phyloP scores from a whole-genome alignment of 2,797 vertebrate species.

The Tiaroga cobitis region DNA sequence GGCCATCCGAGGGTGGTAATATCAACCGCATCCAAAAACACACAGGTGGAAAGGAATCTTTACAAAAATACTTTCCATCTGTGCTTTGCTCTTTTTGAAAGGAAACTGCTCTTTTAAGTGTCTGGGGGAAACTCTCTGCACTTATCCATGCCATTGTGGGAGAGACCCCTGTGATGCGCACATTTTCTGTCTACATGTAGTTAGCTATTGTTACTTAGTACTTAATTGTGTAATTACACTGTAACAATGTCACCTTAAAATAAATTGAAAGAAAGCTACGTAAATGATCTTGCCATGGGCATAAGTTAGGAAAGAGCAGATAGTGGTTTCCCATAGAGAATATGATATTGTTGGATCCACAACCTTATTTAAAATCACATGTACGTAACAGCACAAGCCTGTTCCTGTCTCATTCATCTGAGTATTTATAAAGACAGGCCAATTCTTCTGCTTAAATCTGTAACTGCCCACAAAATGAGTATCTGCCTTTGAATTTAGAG shows the following conservation, averaged over 20 bases:
- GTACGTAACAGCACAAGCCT: slow-evolving; percentile 55
- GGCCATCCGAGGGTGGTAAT: too few species aligned
- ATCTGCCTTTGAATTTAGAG: slow-evolving; percentile 95
- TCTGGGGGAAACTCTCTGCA: too few species aligned
- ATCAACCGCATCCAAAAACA: too few species aligned
- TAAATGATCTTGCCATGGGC: slow-evolving; percentile 4
- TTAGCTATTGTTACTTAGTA: too few species aligned
- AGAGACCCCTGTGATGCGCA: too few species aligned
- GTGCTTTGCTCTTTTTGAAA: too few species aligned
- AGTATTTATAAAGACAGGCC: slow-evolving; percentile 70
- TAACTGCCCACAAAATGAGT: slow-evolving; percentile 85
- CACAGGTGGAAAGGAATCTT: too few species aligned
- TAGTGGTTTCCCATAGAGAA: slow-evolving; percentile 17
- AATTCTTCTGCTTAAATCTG: slow-evolving; percentile 74
- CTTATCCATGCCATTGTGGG: too few species aligned
- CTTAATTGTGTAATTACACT: too few species aligned
- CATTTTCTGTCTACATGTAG: background rate
- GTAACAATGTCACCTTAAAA: background rate
- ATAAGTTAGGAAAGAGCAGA: slow-evolving; percentile 22
- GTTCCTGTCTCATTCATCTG: slow-evolving; percentile 61
- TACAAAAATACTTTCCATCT: too few species aligned
- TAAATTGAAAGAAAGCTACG: slow-evolving; percentile 9
- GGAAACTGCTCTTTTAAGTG: too few species aligned
- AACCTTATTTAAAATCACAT: slow-evolving; percentile 54
- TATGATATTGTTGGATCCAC: slow-evolving; percentile 44